Evolutionary conservation across 2,888 invertebrate genomes (phyloP).

Genomic region (Hofmannophila pseudospretella): DNA sequence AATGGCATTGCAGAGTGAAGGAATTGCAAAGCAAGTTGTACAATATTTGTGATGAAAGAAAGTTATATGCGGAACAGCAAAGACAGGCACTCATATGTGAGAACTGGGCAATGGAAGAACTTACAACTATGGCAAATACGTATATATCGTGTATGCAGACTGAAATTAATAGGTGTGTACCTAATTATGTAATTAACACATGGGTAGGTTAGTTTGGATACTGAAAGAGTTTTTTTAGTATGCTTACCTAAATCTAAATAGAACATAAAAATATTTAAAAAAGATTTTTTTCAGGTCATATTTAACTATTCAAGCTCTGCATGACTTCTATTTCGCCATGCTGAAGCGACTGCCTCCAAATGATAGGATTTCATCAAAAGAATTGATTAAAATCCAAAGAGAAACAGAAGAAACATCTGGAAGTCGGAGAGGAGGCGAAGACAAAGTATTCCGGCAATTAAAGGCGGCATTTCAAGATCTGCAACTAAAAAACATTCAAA

Average conservation of each 20-base stretch:
- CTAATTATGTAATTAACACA: no score
- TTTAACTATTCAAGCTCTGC: slow-evolving; percentile 62
- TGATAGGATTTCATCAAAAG: slow-evolving; percentile 54
- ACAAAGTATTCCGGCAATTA: slow-evolving; percentile 54
- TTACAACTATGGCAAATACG: slow-evolving; percentile 72
- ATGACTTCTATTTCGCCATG: slow-evolving; percentile 63
- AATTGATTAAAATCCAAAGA: slow-evolving; percentile 50
- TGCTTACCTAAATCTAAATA: no score
- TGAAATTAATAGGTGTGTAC: slow-evolving; percentile 76
- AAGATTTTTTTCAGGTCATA: slow-evolving; percentile 47
- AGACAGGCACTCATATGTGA: slow-evolving; percentile 69
- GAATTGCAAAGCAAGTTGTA: slow-evolving; percentile 72
- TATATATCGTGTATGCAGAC: slow-evolving; percentile 77
- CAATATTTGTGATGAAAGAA: slow-evolving; percentile 76
- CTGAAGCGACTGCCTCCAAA: slow-evolving; percentile 53
- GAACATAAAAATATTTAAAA: no score
- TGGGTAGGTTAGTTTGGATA: no score
- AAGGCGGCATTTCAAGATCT: slow-evolving; percentile 53
- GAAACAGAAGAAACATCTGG: slow-evolving; percentile 50
- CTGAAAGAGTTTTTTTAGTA: no score
- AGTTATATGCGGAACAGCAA: slow-evolving; percentile 72
- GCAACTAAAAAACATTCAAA: slow-evolving; percentile 49
- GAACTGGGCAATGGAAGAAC: slow-evolving; percentile 77
- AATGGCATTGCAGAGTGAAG: slow-evolving; percentile 77
- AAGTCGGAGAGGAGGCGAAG: slow-evolving; percentile 52